These are phyloP conservation scores for Desmophyllum pertusum DNA, from an alignment of 92 coral and sea anemone species.

Conservation along the genomic window DNA sequence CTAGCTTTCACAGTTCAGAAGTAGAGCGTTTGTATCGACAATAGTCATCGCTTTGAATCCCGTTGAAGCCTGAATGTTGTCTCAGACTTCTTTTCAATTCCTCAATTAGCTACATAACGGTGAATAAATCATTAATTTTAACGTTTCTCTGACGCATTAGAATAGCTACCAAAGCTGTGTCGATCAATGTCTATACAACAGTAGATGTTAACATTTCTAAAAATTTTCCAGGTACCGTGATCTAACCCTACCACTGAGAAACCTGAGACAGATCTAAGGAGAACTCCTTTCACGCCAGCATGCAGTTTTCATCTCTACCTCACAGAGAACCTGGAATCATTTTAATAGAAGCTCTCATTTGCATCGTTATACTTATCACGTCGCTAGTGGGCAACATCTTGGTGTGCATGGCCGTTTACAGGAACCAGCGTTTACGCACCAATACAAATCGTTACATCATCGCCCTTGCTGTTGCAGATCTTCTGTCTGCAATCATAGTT, in stretches of 20 bases:
- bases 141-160: too few relatives aligned
- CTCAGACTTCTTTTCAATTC: too few relatives aligned
- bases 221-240: background rate
- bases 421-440: conserved; percentile 22
- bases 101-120: too few relatives aligned
- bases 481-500: conserved; percentile 6
- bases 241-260: background rate
- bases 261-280: background rate
- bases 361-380: conserved; percentile 6
- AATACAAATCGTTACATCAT: conserved; percentile 21
- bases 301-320: background rate
- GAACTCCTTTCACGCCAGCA: background rate
- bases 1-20: too few relatives aligned
- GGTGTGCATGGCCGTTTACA: conserved; percentile 26
- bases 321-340: background rate
- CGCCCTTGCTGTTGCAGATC: conserved; percentile 19
- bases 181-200: too few relatives aligned
- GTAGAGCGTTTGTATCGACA: too few relatives aligned
- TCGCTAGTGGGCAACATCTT: conserved; percentile 18
- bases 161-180: too few relatives aligned
- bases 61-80: too few relatives aligned
- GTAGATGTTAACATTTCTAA: background rate
- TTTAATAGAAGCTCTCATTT: conserved; percentile 5
- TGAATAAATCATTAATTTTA: too few relatives aligned
- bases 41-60: too few relatives aligned